Evolutionary conservation across 2,113 vertebrate species (phyloP).

Genomic region (Xiphophorus maculatus): DNA sequence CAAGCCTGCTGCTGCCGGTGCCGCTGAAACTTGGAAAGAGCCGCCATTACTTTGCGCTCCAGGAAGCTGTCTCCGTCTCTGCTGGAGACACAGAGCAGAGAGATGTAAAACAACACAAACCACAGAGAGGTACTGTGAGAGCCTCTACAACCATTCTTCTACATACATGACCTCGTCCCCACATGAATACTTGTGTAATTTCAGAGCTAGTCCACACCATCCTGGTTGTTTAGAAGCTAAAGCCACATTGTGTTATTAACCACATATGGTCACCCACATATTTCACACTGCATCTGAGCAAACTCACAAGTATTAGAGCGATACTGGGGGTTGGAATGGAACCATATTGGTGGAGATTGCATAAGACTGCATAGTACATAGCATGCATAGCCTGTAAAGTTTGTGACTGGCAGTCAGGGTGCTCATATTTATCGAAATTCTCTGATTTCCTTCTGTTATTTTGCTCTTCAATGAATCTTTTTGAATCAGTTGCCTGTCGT

Average conservation of each 20-base stretch:
- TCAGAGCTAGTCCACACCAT: conserved; percentile 17
- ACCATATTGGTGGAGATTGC: not conserved
- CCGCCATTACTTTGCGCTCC: conserved; percentile 10
- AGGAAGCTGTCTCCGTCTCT: not conserved
- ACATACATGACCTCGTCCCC: not conserved
- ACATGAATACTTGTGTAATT: not conserved
- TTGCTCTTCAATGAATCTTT: not conserved
- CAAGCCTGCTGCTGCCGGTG: conserved; percentile 16
- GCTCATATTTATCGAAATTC: not conserved
- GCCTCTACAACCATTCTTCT: not conserved
- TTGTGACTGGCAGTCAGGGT: not conserved
- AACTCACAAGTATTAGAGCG: conserved; percentile 13
- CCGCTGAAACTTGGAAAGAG: conserved; percentile 31
- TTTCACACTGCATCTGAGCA: conserved; percentile 37
- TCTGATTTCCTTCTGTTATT: not conserved
- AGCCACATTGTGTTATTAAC: conserved; percentile 38
- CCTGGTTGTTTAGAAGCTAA: conserved; percentile 21
- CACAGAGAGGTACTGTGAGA: not conserved
- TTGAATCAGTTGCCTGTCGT: not conserved
- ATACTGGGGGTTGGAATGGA: not conserved
- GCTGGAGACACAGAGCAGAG: conserved; percentile 18
- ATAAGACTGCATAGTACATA: not conserved
- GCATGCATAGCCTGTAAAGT: not conserved
- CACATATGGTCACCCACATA: conserved; percentile 25
- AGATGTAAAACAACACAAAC: conserved; percentile 22